Percentiles rank a stretch among this genome's conserved stretches.
These are phyloP conservation scores for Dynastes hyllus DNA, from an alignment of 2,888 invertebrate genomes.

Conservation along the genomic window DNA sequence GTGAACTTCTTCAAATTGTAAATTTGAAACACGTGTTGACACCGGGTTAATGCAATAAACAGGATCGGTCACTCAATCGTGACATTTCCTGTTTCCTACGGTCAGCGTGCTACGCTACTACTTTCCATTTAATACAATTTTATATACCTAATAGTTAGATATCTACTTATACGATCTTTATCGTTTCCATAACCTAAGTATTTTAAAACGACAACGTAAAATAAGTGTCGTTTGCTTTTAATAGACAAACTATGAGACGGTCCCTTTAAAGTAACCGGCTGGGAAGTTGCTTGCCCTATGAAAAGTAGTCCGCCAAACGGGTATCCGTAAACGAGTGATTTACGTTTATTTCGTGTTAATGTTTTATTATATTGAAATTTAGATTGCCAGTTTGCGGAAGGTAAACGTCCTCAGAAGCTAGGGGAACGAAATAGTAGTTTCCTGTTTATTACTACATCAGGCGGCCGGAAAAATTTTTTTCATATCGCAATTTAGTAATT, in stretches of 20 bases:
- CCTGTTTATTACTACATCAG: slow-evolving; percentile 24
- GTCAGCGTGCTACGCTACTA: not conserved
- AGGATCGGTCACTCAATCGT: slow-evolving; percentile 32
- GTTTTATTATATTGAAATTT: slow-evolving; percentile 39
- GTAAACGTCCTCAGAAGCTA: slow-evolving; percentile 31
- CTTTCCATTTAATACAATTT: not conserved
- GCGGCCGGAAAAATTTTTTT: not conserved
- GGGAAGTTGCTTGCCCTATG: slow-evolving; percentile 9
- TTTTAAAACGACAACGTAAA: slow-evolving; percentile 12
- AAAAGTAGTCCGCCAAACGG: not conserved
- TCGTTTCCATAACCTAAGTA: slow-evolving; percentile 13
- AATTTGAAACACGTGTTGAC: slow-evolving; percentile 42
- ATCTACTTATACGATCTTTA: slow-evolving; percentile 7
- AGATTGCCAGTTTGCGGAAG: slow-evolving; percentile 36
- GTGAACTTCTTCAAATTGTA: not conserved
- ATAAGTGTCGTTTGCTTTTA: slow-evolving; percentile 6
- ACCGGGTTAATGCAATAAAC: slow-evolving; percentile 16
- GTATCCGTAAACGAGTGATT: slow-evolving; percentile 13
- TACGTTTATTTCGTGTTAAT: slow-evolving; percentile 33
- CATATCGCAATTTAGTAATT: not conserved
- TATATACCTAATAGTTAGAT: not conserved
- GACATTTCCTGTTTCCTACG: slow-evolving; percentile 35
- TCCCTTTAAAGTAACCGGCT: slow-evolving; percentile 12
- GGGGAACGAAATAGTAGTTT: slow-evolving; percentile 29
- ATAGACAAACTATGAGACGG: not conserved